Evolutionary conservation across 2,888 invertebrate species (phyloP).

Genomic region (Trichopoda pennipes): DNA sequence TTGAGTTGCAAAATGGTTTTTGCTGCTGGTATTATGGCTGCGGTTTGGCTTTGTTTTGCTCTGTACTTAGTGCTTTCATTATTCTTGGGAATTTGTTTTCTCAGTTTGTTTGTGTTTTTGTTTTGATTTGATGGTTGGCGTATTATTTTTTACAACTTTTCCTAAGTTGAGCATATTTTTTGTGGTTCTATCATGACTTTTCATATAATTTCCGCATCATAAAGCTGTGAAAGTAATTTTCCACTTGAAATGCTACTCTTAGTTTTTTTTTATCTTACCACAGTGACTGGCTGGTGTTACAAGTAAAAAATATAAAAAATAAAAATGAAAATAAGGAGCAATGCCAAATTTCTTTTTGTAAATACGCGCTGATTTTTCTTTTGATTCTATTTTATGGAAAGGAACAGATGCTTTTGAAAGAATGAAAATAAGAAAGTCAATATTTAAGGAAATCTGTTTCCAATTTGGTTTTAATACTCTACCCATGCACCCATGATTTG

Average conservation of each 20-base stretch:
- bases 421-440: slow-evolving; percentile 33
- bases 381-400: slow-evolving; percentile 7
- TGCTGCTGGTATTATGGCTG: slow-evolving; percentile 20
- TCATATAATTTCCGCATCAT: slow-evolving; percentile 80
- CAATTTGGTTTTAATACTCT: not conserved
- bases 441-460: slow-evolving; percentile 1
- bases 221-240: slow-evolving; percentile 80
- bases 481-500: slow-evolving; percentile 41
- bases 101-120: not conserved
- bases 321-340: not conserved
- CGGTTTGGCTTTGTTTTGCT: slow-evolving; percentile 32
- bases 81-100: not conserved
- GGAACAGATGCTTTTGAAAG: slow-evolving; percentile 50
- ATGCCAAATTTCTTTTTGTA: slow-evolving; percentile 46
- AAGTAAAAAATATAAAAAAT: not conserved
- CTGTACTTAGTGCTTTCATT: slow-evolving; percentile 12
- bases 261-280: slow-evolving; percentile 11
- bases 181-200: slow-evolving; percentile 76
- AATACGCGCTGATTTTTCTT: slow-evolving; percentile 25
- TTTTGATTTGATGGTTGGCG: slow-evolving; percentile 39
- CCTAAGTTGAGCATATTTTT: slow-evolving; percentile 15
- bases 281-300: slow-evolving; percentile 25
- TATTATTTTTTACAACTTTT: slow-evolving; percentile 12
- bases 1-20: not conserved
- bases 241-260: slow-evolving; percentile 76